These are phyloP conservation scores for Sakesphorus luctuosus DNA, from an alignment of 2,113 vertebrate species.

Conservation along the genomic window DNA sequence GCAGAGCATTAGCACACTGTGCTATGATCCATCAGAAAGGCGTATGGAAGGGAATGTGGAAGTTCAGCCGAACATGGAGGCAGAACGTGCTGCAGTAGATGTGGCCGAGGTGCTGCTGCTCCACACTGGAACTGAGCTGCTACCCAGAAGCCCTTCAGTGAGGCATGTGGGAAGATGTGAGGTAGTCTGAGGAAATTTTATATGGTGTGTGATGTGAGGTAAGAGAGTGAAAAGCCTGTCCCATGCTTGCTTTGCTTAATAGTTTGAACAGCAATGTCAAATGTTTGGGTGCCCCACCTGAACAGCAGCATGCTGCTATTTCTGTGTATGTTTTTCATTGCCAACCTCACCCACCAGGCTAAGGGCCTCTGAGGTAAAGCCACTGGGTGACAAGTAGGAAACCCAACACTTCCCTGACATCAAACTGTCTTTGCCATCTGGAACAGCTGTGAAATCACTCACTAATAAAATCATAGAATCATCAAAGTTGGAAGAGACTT, in stretches of 20 bases:
- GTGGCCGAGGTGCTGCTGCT: neutral
- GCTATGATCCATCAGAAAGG: neutral
- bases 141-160: too few relatives aligned
- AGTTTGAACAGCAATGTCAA: neutral
- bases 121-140: neutral
- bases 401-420: neutral
- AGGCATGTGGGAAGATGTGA: neutral
- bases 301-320: neutral
- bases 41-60: fast-evolving
- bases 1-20: neutral
- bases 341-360: neutral
- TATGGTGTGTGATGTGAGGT: neutral
- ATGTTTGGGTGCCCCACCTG: fast-evolving
- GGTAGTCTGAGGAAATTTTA: neutral
- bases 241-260: neutral
- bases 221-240: neutral
- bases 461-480: neutral
- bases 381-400: neutral
- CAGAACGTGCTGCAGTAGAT: neutral
- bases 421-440: neutral
- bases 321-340: neutral
- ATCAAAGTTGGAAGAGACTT: neutral
- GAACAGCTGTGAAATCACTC: neutral
- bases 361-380: neutral
- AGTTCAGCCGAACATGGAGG: too few relatives aligned